phyloP scores from a whole-genome alignment of 1,140 invertebrate genomes.

The Lethocerus indicus region DNA sequence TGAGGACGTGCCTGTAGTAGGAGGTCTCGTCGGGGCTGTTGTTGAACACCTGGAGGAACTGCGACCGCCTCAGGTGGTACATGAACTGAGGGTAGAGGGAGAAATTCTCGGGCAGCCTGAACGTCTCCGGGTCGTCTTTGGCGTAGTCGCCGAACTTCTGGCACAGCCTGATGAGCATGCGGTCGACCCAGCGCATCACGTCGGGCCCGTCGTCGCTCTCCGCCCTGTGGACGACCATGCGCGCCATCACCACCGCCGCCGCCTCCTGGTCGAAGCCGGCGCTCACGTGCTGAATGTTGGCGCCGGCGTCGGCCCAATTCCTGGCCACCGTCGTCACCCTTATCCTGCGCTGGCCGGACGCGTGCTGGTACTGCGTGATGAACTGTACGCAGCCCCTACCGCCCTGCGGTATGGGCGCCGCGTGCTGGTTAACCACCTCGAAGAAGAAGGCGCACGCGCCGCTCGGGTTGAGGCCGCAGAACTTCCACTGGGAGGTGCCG shows the following conservation, averaged over 20 bases:
- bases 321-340: slow-evolving; percentile 92
- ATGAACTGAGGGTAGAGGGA: slow-evolving; percentile 98
- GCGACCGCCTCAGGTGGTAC: slow-evolving; percentile 95
- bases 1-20: slow-evolving; percentile 95
- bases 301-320: slow-evolving; percentile 75
- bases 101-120: slow-evolving; percentile 91
- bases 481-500: slow-evolving; percentile 95
- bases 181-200: slow-evolving; percentile 93
- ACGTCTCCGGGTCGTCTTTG: slow-evolving; percentile 94
- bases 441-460: slow-evolving; percentile 91
- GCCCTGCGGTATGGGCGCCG: slow-evolving; percentile 87
- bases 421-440: slow-evolving; percentile 94
- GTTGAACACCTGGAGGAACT: slow-evolving; percentile 99
- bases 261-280: slow-evolving; percentile 97
- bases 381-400: slow-evolving; percentile 94
- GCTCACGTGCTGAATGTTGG: slow-evolving; percentile 62
- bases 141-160: slow-evolving; percentile 98
- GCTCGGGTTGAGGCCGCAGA: slow-evolving; percentile 85
- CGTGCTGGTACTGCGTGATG: slow-evolving; percentile 96
- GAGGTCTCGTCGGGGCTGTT: slow-evolving; percentile 99
- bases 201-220: slow-evolving; percentile 93
- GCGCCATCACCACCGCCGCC: slow-evolving; percentile 90
- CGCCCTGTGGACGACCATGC: slow-evolving; percentile 89
- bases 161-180: slow-evolving; percentile 95
- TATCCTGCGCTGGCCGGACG: slow-evolving; percentile 87